Conservation (phyloP, 2,888 invertebrate genomes). For the Lasioglossum marginatum region DNA sequence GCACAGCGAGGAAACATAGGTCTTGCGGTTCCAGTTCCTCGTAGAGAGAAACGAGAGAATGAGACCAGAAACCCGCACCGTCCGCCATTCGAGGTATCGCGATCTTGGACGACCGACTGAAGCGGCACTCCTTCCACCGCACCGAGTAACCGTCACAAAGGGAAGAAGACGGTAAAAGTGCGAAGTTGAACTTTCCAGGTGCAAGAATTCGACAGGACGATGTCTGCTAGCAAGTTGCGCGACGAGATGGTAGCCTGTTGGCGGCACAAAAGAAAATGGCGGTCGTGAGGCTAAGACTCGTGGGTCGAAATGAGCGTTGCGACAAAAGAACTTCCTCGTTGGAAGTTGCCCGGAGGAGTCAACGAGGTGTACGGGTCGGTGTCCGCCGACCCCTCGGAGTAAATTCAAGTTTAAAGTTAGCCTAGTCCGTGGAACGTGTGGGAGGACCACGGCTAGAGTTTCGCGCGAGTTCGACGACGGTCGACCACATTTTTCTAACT, state of each 20-base stretch:
- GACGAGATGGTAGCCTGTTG: neutral
- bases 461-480: conserved; percentile 68
- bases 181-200: neutral
- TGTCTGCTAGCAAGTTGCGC: neutral
- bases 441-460: conserved; percentile 47
- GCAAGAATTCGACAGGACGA: neutral
- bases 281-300: neutral
- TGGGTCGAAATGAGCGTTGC: conserved; percentile 38
- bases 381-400: conserved; percentile 42
- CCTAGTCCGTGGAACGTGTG: conserved; percentile 14
- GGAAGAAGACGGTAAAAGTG: neutral
- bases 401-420: conserved; percentile 75
- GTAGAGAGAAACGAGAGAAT: no score
- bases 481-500: conserved; percentile 79
- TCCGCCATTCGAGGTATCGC: no score
- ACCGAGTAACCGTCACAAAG: no score
- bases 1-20: neutral
- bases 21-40: neutral
- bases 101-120: no score
- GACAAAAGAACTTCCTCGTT: conserved; percentile 56
- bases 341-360: conserved; percentile 56
- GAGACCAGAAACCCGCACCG: no score
- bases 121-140: no score
- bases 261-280: conserved; percentile 1
- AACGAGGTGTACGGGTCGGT: conserved; percentile 60